Percentiles rank a stretch among this genome's conserved stretches.
Evolutionary conservation across 2,113 vertebrate species (phyloP).

Genomic region (Sinocyclocheilus anophthalmus): DNA sequence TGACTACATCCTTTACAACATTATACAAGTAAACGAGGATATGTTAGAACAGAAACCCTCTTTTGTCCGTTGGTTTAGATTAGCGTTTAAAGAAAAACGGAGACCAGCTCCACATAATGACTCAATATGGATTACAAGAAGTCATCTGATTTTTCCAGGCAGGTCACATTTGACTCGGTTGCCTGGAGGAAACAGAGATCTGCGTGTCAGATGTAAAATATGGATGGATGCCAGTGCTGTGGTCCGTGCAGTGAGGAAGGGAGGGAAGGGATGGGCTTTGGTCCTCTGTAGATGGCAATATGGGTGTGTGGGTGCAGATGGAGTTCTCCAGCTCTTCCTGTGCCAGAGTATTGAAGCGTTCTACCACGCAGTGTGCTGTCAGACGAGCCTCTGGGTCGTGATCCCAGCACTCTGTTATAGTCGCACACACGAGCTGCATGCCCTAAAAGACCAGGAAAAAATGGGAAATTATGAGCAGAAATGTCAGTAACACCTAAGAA

Average conservation of each 20-base stretch:
- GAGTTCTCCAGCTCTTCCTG: slow-evolving; percentile 66
- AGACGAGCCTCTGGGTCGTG: slow-evolving; percentile 91
- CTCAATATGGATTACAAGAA: slow-evolving; percentile 54
- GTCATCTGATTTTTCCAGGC: slow-evolving; percentile 41
- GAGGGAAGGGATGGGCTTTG: slow-evolving; percentile 44
- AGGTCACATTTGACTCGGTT: slow-evolving; percentile 53
- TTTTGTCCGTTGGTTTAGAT: background rate
- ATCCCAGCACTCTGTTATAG: slow-evolving; percentile 89
- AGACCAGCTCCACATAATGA: slow-evolving; percentile 71
- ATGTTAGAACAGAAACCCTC: slow-evolving; percentile 21
- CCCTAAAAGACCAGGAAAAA: slow-evolving; percentile 71
- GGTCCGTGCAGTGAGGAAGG: slow-evolving; percentile 40
- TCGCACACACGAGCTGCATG: slow-evolving; percentile 84
- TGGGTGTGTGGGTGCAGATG: background rate
- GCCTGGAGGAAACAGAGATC: slow-evolving; percentile 38
- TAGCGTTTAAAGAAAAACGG: slow-evolving; percentile 47
- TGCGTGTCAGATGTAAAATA: slow-evolving; percentile 39
- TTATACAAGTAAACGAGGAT: background rate
- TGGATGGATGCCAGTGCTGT: slow-evolving; percentile 18
- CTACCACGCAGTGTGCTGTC: slow-evolving; percentile 88
- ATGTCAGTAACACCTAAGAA: background rate
- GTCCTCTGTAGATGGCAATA: slow-evolving; percentile 32
- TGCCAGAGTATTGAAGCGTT: slow-evolving; percentile 80
- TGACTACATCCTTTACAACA: background rate
- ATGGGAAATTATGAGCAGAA: background rate